phyloP scores from a whole-genome alignment of 37 sponge, comb jelly and placozoan species.

The Chondrosia reniformis region DNA sequence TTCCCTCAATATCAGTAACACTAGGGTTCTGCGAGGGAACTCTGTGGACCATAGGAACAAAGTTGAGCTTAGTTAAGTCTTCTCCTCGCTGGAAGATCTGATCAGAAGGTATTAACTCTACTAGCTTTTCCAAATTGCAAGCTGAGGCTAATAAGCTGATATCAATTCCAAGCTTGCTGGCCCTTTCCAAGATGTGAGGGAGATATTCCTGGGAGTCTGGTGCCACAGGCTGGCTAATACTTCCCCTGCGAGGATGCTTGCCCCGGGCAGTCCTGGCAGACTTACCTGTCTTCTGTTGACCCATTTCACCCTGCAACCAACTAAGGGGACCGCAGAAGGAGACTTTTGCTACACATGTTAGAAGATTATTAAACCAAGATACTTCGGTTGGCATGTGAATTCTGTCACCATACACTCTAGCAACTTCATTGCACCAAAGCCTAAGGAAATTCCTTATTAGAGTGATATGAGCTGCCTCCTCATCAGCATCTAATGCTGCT shows the following conservation, averaged over 20 bases:
- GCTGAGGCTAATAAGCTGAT: not conserved
- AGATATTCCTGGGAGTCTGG: not conserved
- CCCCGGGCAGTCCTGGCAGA: not conserved
- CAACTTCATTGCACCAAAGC: slow-evolving; percentile 75
- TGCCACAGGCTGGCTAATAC: not conserved
- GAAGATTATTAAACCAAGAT: slow-evolving; percentile 61
- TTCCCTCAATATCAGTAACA: not conserved
- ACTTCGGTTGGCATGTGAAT: slow-evolving; percentile 33
- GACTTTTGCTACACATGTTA: slow-evolving; percentile 51
- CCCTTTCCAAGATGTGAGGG: not conserved
- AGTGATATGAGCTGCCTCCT: not conserved
- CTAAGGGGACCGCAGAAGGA: slow-evolving; percentile 61
- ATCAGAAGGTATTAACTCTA: slow-evolving; percentile 34
- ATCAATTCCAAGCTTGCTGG: not conserved
- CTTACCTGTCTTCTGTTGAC: not conserved
- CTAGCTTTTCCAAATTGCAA: not conserved
- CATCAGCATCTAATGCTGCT: slow-evolving; percentile 2
- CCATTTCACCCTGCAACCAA: too few species aligned
- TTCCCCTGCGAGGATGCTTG: not conserved
- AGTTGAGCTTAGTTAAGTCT: slow-evolving; percentile 55
- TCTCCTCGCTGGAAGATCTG: slow-evolving; percentile 65
- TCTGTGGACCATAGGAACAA: slow-evolving; percentile 9
- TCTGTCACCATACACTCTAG: slow-evolving; percentile 65
- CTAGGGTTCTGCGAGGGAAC: not conserved
- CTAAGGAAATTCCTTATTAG: slow-evolving; percentile 40